These are phyloP conservation scores for Paraplagusia blochii DNA, from an alignment of 2,113 vertebrate genomes.

Conservation along the genomic window DNA sequence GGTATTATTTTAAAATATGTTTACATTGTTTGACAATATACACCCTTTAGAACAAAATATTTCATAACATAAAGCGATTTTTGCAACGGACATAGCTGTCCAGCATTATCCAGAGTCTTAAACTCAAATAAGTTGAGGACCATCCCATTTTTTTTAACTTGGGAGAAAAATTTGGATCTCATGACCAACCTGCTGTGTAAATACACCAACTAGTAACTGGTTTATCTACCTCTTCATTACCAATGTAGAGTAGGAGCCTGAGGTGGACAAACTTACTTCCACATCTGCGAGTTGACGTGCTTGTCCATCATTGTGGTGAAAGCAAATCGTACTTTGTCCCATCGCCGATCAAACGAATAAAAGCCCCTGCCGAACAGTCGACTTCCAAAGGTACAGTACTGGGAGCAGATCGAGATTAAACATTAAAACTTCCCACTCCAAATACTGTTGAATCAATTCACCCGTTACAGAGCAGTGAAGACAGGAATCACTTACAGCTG, in stretches of 20 bases:
- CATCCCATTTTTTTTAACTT: too few species aligned
- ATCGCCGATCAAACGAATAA: constrained; percentile 92
- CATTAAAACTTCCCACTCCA: not conserved
- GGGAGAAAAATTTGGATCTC: too few species aligned
- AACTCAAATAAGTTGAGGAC: too few species aligned
- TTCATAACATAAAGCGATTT: too few species aligned
- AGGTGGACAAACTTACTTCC: constrained; percentile 83
- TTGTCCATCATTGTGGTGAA: constrained; percentile 95
- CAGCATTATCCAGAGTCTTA: too few species aligned
- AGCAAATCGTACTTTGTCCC: constrained; percentile 90
- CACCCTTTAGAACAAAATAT: too few species aligned
- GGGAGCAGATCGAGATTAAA: constrained; percentile 34
- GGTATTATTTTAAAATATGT: too few species aligned
- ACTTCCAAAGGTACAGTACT: constrained; percentile 98
- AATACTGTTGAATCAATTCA: not conserved
- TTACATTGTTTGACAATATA: too few species aligned
- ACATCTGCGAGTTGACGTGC: constrained; percentile 95
- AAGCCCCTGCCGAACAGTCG: constrained; percentile 92
- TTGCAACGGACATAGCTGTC: too few species aligned
- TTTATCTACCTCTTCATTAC: not conserved
- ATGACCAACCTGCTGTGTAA: not conserved
- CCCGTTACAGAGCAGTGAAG: not conserved
- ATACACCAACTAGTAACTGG: too few species aligned
- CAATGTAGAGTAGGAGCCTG: not conserved
- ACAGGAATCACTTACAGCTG: constrained; percentile 82